Evolutionary conservation across 2,113 vertebrate species (phyloP).

Genomic region (Python bivittatus): DNA sequence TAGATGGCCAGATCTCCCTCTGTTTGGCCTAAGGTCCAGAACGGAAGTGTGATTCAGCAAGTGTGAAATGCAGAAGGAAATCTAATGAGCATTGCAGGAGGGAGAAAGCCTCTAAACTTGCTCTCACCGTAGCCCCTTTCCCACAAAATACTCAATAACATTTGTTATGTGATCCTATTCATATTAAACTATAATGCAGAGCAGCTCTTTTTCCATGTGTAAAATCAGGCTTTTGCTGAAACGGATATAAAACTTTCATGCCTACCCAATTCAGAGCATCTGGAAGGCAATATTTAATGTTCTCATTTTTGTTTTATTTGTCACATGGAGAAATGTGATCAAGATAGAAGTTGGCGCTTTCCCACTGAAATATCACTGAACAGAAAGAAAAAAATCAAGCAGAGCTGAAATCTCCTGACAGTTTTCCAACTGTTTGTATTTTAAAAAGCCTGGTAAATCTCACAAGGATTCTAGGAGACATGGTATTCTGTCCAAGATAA

Average conservation of each 20-base stretch:
- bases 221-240: constrained; percentile 42
- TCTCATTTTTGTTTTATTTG: constrained; percentile 47
- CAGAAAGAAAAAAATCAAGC: constrained; percentile 7
- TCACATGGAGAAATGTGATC: constrained; percentile 37
- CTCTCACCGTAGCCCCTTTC: constrained; percentile 11
- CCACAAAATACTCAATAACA: constrained; percentile 1
- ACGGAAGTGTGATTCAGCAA: not conserved
- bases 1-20: constrained; percentile 24
- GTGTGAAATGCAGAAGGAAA: constrained; percentile 44
- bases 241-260: not conserved
- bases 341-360: constrained; percentile 36
- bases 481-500: constrained; percentile 57
- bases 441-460: constrained; percentile 18
- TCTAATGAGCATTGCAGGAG: constrained; percentile 19
- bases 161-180: constrained; percentile 15
- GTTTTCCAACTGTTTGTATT: not conserved
- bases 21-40: constrained; percentile 10
- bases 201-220: not conserved
- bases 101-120: constrained; percentile 31
- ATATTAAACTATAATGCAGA: constrained; percentile 49
- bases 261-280: constrained; percentile 20
- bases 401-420: not conserved
- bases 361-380: constrained; percentile 19
- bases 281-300: constrained; percentile 43
- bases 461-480: constrained; percentile 52